phyloP scores from a whole-genome alignment of 2,113 vertebrate genomes.

The Regulus satrapa region DNA sequence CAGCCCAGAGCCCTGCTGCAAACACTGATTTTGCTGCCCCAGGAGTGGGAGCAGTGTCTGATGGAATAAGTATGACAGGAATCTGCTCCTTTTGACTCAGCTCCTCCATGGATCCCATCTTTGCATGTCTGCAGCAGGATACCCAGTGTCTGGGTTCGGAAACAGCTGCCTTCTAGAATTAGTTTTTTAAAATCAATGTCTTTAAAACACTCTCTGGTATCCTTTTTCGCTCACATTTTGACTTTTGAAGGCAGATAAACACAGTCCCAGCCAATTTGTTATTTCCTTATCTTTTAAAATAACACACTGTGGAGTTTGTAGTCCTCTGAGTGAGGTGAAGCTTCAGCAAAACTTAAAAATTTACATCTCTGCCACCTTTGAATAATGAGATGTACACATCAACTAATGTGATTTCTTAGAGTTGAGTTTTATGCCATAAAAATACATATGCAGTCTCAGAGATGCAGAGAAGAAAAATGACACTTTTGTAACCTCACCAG shows the following conservation, averaged over 20 bases:
- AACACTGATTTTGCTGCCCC: no score
- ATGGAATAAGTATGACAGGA: not conserved
- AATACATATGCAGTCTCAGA: not conserved
- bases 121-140: not conserved
- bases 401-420: not conserved
- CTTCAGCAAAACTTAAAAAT: not conserved
- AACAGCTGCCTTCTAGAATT: not conserved
- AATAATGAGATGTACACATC: not conserved
- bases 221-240: not conserved
- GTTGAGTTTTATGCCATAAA: not conserved
- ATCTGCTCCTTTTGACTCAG: not conserved
- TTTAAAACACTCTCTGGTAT: not conserved
- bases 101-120: not conserved
- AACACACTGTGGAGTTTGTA: not conserved
- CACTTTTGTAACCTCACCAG: not conserved
- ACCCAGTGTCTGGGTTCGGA: not conserved
- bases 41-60: not conserved
- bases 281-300: constrained; percentile 17
- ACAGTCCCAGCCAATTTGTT: not conserved
- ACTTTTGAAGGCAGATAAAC: not conserved
- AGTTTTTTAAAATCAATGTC: not conserved
- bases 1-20: not conserved
- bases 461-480: not conserved
- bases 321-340: not conserved
- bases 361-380: not conserved